phyloP scores from a whole-genome alignment of 2,888 invertebrate species.

The Euspilapteryx auroguttella region DNA sequence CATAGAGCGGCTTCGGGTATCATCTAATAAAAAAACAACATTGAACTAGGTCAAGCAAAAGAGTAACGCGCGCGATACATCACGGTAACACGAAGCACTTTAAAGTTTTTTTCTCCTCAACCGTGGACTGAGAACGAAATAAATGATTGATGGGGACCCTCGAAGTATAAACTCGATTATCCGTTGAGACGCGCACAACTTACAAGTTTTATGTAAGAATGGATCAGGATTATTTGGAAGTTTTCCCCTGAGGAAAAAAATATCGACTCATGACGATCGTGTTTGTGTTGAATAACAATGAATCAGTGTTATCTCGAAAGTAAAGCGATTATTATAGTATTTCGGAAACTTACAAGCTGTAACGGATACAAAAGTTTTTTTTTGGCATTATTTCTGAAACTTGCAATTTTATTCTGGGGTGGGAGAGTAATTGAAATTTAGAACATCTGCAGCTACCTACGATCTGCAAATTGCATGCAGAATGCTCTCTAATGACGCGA shows the following conservation, averaged over 20 bases:
- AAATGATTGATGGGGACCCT: constrained; percentile 59
- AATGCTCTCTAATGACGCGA: constrained; percentile 17
- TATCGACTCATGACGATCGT: constrained; percentile 54
- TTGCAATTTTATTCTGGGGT: neutral
- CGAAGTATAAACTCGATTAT: constrained; percentile 62
- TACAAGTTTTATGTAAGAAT: constrained; percentile 61
- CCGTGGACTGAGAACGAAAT: constrained; percentile 29
- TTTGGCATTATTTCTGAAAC: no score
- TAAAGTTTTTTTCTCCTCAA: constrained; percentile 48
- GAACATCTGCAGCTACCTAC: no score
- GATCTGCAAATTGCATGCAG: constrained; percentile 14
- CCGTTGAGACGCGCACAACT: constrained; percentile 59
- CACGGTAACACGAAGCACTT: constrained; percentile 42
- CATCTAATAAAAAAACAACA: no score
- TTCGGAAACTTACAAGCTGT: no score
- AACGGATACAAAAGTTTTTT: no score
- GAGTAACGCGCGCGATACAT: constrained; percentile 23
- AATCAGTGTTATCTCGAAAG: constrained; percentile 9
- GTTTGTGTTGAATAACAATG: constrained; percentile 49
- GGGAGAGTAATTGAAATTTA: neutral
- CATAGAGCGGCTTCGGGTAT: no score
- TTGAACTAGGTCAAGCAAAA: constrained; percentile 7
- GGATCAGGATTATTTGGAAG: constrained; percentile 57
- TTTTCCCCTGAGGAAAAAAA: constrained; percentile 26
- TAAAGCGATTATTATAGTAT: neutral